Percentiles rank a stretch among this genome's conserved stretches.
Conservation (phyloP, 2,797 vertebrate genomes). For the Carapus acus region DNA sequence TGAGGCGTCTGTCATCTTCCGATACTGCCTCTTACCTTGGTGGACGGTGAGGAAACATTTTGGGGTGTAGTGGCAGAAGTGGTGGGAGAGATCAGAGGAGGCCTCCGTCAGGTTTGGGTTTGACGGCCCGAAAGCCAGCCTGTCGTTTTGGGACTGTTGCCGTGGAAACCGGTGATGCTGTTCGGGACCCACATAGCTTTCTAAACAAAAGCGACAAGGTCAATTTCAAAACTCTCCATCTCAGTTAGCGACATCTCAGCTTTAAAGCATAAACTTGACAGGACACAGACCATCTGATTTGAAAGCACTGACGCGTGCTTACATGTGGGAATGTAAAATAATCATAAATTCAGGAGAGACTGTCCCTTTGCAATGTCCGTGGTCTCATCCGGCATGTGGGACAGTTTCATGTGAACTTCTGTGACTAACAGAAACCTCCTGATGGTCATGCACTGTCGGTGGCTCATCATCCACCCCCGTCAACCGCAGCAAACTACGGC, state of each 20-base stretch:
- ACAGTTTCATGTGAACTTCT: conserved; percentile 23
- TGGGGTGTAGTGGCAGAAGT: conserved; percentile 66
- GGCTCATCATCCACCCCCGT: background rate
- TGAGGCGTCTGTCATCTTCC: too few relatives aligned
- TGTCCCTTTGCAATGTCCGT: background rate
- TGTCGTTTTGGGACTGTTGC: conserved; percentile 65
- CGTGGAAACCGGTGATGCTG: conserved; percentile 49
- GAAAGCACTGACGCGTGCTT: too few relatives aligned
- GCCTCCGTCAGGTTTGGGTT: conserved; percentile 65
- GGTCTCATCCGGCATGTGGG: background rate
- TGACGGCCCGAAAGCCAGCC: conserved; percentile 56
- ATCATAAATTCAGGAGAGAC: background rate
- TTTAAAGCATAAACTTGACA: too few relatives aligned
- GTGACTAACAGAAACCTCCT: conserved; percentile 70
- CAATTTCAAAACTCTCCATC: too few relatives aligned
- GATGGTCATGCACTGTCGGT: conserved; percentile 58
- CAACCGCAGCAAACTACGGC: conserved; percentile 13
- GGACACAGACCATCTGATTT: too few relatives aligned
- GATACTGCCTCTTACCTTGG: conserved; percentile 61
- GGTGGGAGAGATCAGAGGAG: conserved; percentile 62
- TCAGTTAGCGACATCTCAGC: too few relatives aligned
- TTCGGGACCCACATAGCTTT: conserved; percentile 40
- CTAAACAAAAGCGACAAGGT: conserved; percentile 26
- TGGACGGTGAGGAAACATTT: conserved; percentile 69
- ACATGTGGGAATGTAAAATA: too few relatives aligned